Conservation (phyloP, 2,888 invertebrate genomes). For the Leptopilina myrica region DNA sequence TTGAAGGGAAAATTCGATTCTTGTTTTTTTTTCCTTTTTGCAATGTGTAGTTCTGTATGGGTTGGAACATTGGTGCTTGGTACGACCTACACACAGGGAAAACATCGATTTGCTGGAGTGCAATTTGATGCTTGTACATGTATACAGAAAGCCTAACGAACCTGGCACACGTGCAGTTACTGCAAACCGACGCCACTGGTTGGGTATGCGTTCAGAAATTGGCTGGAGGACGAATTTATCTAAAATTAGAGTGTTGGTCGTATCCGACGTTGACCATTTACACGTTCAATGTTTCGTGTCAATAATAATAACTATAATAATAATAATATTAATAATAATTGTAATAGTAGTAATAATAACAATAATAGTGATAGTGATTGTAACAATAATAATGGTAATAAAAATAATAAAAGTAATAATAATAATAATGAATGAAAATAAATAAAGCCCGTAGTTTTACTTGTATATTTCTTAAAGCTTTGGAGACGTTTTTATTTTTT, state of each 20-base stretch:
- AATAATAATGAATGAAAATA: no score
- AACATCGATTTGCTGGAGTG: slow-evolving; percentile 66
- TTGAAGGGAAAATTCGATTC: slow-evolving; percentile 15
- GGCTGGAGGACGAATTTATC: slow-evolving; percentile 59
- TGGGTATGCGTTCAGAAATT: slow-evolving; percentile 55
- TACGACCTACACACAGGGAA: slow-evolving; percentile 46
- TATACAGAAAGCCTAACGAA: slow-evolving; percentile 40
- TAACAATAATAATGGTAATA: slow-evolving; percentile 14
- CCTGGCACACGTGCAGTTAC: slow-evolving; percentile 27
- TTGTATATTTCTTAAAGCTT: no score
- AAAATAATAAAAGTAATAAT: no score
- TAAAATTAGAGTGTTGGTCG: slow-evolving; percentile 60
- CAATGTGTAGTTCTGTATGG: background rate
- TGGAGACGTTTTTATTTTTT: no score
- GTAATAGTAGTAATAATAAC: no score
- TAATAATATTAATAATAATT: slow-evolving; percentile 6
- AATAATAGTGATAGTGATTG: background rate
- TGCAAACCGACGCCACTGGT: slow-evolving; percentile 1
- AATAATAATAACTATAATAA: slow-evolving; percentile 41
- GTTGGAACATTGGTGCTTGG: slow-evolving; percentile 49
- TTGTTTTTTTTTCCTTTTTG: background rate
- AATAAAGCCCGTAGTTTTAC: no score
- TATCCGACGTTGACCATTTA: slow-evolving; percentile 50
- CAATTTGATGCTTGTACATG: slow-evolving; percentile 62
- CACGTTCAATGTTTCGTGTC: slow-evolving; percentile 44